Evolutionary conservation across 2,113 vertebrate species (phyloP).

Genomic region (Hyla sarda): DNA sequence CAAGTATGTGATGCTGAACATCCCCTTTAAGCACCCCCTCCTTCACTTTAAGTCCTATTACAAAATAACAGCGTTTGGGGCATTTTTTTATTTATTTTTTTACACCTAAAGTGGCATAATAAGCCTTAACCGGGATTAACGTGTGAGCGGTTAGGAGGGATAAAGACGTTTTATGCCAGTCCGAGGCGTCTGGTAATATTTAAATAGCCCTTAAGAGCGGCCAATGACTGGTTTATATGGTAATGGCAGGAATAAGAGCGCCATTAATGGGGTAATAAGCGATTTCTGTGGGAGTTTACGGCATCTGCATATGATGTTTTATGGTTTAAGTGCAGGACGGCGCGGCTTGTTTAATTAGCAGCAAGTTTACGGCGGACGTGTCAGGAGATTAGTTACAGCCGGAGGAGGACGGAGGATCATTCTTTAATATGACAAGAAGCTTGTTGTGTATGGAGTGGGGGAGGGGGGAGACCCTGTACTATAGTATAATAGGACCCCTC

Average conservation of each 20-base stretch:
- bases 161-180: conserved; percentile 8
- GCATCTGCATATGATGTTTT: conserved; percentile 65
- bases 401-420: neutral
- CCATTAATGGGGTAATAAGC: conserved; percentile 66
- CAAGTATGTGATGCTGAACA: too few relatives aligned
- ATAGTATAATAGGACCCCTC: neutral
- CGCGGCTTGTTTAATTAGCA: conserved; percentile 67
- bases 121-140: conserved; percentile 4
- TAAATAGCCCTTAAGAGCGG: conserved; percentile 67
- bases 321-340: conserved; percentile 61
- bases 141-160: neutral
- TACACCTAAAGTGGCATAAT: neutral
- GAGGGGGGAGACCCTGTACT: neutral
- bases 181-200: conserved; percentile 6
- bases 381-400: conserved; percentile 30
- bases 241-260: conserved; percentile 68
- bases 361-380: conserved; percentile 58
- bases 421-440: conserved; percentile 42
- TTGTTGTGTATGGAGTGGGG: neutral
- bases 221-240: conserved; percentile 69
- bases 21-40: neutral
- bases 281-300: conserved; percentile 63
- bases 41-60: neutral
- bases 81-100: too few relatives aligned
- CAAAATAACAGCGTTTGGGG: neutral